Evolutionary conservation across 2,113 vertebrate genomes (phyloP), one percentile per base, ranked within the genome.

Genomic region (Ictalurus punctatus): DNA sequence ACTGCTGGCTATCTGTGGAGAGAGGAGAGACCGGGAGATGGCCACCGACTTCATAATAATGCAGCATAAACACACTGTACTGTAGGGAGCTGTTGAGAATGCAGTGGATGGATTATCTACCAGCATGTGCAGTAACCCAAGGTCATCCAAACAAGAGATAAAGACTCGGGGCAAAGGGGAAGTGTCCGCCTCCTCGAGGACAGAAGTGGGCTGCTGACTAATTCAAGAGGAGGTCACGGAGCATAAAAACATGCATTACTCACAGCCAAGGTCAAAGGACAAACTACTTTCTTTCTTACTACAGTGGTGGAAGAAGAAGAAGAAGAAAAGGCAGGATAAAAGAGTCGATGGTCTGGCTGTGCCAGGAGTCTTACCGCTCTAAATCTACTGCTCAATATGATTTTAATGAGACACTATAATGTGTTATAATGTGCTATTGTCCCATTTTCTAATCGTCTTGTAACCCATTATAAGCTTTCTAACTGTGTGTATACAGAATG

Each of bases 201-300:
- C 86, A 90, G 89, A 90, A 88, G 87, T 84, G 89, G 92, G 92
- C 93, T 90, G 90, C 89, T 93, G 94, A 95, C 91, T 94, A 94
- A 95, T 95, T 94, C 94, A 92, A 88, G 83, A 84, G 84, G 87
- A 92, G 94, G 94, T 95, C 92, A 92, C 73, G 92, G 94, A 93
- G 92, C 94, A 95, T 91, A 90, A 89, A 95, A 95, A 94, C 93
- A 93, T 89, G 87, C 94, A 95, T 94, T 94, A 94, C 93, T 96
- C 93, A 95, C 93, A 94, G 90, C 88, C 90, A 92, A 91, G 48
- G 88, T 85, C 71, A 91, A 90, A 93, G 91, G 94, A 92, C 92
- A 92, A 92, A 91, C 87, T 92, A 80, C 86, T 89, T 90, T 74
- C 83, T 88, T 83, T 82, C 19, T 58, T 48, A 87, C 61, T 65